Percentiles rank a stretch among this genome's conserved stretches.
These are phyloP conservation scores for Glaucomys volans DNA, from an alignment of 2,113 vertebrate species.

Conservation along the genomic window DNA sequence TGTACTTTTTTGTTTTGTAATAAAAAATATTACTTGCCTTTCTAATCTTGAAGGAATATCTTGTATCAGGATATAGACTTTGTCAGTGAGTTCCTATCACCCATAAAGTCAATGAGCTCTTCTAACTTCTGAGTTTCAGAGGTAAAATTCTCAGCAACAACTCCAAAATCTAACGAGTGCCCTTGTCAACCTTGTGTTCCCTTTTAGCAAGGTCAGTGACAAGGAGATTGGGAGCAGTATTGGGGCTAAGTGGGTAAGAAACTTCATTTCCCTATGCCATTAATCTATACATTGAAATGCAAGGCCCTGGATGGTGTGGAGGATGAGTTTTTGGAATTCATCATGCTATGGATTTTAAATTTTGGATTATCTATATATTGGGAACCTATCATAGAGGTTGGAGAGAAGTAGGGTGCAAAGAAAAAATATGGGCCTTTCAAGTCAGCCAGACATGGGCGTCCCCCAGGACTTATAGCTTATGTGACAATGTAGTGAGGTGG, in stretches of 20 bases:
- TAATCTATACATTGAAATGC: neutral
- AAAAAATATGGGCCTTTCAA: neutral
- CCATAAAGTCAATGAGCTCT: neutral
- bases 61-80: neutral
- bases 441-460: neutral
- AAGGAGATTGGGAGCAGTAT: neutral
- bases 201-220: neutral
- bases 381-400: neutral
- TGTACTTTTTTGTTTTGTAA: constrained; percentile 44
- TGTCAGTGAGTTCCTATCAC: neutral
- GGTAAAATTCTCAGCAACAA: neutral
- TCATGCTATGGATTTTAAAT: neutral
- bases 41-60: constrained; percentile 40
- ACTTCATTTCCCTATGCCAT: neutral
- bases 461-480: neutral
- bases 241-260: neutral
- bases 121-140: constrained; percentile 3
- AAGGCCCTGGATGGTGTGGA: neutral
- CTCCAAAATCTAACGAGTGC: neutral
- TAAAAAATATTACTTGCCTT: constrained; percentile 56
- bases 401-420: neutral
- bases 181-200: neutral
- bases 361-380: neutral
- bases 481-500: neutral
- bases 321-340: constrained; percentile 1